Conservation (phyloP, 2,797 vertebrate genomes). For the Fringilla coelebs region DNA sequence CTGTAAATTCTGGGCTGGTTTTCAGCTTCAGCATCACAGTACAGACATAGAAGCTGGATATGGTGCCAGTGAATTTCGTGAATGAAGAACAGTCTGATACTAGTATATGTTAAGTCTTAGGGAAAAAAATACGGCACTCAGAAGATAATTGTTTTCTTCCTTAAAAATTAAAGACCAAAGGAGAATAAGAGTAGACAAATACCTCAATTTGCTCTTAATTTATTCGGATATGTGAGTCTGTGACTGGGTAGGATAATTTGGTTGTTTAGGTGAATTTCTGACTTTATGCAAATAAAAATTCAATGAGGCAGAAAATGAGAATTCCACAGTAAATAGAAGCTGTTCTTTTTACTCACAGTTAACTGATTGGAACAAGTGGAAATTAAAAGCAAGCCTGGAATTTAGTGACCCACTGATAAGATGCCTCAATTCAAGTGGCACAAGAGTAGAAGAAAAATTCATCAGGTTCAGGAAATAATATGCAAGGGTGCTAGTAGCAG, state of each 20-base stretch:
- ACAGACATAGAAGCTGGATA: neutral
- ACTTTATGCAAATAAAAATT: conserved; percentile 20
- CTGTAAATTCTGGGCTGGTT: neutral
- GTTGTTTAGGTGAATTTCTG: conserved; percentile 29
- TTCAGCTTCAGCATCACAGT: neutral
- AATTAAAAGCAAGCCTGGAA: conserved; percentile 42
- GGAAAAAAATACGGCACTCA: neutral
- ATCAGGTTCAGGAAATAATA: neutral
- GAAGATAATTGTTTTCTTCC: neutral
- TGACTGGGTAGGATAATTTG: neutral
- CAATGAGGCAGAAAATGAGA: conserved; percentile 44
- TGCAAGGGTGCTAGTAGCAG: neutral
- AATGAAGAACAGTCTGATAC: neutral
- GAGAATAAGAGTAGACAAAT: neutral
- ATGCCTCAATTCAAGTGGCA: neutral
- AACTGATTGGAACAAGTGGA: conserved; percentile 47
- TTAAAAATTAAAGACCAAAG: neutral
- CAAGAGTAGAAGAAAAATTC: neutral
- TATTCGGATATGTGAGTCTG: neutral
- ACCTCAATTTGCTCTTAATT: neutral
- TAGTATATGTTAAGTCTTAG: neutral
- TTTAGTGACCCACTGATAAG: conserved; percentile 22
- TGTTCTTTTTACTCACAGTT: conserved; percentile 25
- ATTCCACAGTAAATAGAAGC: neutral
- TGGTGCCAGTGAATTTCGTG: neutral